Percentiles rank a stretch among this genome's conserved stretches.
phyloP scores from a whole-genome alignment of 2,888 invertebrate genomes.

The Aphidoletes aphidimyza region DNA sequence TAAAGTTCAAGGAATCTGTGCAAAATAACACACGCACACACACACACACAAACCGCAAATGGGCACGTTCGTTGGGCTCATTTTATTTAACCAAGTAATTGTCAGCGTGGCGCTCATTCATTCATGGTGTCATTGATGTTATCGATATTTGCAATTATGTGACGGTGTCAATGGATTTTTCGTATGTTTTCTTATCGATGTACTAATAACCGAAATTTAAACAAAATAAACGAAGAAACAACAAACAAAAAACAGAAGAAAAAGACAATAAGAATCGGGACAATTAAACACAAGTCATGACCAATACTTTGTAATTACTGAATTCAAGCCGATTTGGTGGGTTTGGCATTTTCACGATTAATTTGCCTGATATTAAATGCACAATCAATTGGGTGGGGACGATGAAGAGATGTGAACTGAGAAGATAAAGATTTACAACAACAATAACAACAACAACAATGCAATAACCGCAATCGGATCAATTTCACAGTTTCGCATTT shows the following conservation, averaged over 20 bases:
- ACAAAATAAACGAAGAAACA: background rate
- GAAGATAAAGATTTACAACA: no score
- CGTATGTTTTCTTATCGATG: background rate
- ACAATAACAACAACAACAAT: no score
- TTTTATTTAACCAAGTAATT: background rate
- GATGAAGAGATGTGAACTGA: no score
- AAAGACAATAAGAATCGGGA: no score
- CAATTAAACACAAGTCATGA: background rate
- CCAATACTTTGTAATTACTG: background rate
- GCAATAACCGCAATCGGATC: background rate
- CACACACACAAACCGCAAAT: background rate
- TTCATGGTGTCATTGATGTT: conserved; percentile 16
- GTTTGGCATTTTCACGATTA: background rate
- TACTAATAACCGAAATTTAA: background rate
- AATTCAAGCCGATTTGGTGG: background rate
- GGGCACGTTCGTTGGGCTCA: background rate
- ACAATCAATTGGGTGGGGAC: no score
- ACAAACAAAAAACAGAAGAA: no score
- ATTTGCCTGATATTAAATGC: no score
- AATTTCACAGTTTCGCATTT: no score
- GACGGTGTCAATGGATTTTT: background rate
- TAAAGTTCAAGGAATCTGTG: conserved; percentile 12
- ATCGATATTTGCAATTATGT: background rate
- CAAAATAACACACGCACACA: background rate
- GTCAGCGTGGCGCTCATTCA: background rate